These are phyloP conservation scores for Bactericera cockerelli DNA, from an alignment of 1,140 invertebrate species.

Conservation along the genomic window DNA sequence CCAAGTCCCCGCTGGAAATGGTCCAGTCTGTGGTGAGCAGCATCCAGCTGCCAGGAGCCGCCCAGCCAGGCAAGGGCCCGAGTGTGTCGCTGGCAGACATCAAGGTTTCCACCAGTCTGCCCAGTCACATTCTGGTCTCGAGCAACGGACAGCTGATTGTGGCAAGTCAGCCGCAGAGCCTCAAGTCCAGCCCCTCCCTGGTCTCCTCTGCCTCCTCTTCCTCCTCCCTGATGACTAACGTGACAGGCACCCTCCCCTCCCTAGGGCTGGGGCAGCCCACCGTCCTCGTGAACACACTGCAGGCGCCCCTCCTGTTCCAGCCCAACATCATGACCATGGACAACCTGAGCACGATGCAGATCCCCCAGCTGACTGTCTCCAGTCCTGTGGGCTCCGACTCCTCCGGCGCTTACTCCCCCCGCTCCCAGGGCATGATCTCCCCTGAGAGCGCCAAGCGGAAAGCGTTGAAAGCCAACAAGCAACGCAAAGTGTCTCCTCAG, in stretches of 20 bases:
- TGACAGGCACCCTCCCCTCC: conserved; percentile 44
- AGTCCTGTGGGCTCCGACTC: conserved; percentile 24
- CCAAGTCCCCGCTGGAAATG: conserved; percentile 61
- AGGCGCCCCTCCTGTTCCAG: conserved; percentile 56
- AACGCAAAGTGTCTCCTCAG: conserved; percentile 45
- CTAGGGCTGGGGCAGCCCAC: conserved; percentile 49
- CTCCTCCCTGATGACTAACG: conserved; percentile 49
- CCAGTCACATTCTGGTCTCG: conserved; percentile 53
- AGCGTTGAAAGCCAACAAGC: conserved; percentile 42
- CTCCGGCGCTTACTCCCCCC: conserved; percentile 19
- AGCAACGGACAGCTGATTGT: conserved; percentile 57
- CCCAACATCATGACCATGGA: conserved; percentile 49
- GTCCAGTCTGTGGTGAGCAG: conserved; percentile 63
- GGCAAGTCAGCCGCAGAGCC: conserved; percentile 30
- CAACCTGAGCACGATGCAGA: conserved; percentile 46
- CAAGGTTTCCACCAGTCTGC: conserved; percentile 26
- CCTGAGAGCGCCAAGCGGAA: conserved; percentile 49
- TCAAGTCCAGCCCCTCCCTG: conserved; percentile 39
- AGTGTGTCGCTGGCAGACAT: conserved; percentile 19
- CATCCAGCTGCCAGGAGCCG: conserved; percentile 37
- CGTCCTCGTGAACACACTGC: conserved; percentile 64
- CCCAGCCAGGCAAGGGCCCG: conserved; percentile 21
- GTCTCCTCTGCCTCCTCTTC: conserved; percentile 48
- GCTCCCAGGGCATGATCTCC: conserved; percentile 39
- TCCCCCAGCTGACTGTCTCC: conserved; percentile 35